phyloP scores from a whole-genome alignment of 53 echinoderm and acorn worm genomes.

The Echinarachnius parma region DNA sequence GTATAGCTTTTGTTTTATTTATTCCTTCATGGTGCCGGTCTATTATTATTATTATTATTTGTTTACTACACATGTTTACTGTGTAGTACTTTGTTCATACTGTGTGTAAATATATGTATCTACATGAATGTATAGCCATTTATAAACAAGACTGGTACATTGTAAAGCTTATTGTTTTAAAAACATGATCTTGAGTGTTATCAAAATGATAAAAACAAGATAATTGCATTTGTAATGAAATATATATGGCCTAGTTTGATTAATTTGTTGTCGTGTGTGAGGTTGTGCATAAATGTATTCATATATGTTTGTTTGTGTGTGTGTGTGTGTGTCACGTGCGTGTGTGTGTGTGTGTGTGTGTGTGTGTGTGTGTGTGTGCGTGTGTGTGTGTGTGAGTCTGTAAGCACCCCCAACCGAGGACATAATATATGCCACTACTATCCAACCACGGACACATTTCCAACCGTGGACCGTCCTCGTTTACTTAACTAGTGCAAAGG shows the following conservation, averaged over 20 bases:
- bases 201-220: conserved; percentile 10
- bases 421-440: too few species aligned
- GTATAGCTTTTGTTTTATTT: conserved; percentile 38
- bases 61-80: background rate
- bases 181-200: conserved; percentile 33
- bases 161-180: background rate
- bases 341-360: background rate
- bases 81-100: background rate
- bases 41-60: background rate
- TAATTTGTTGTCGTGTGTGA: background rate
- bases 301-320: background rate
- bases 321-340: too few species aligned
- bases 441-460: too few species aligned
- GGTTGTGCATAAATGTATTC: background rate
- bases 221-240: conserved; percentile 36
- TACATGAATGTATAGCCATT: conserved; percentile 43
- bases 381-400: too few species aligned
- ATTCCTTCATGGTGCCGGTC: conserved; percentile 15
- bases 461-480: too few species aligned
- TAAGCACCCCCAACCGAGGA: too few species aligned
- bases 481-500: too few species aligned
- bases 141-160: conserved; percentile 44
- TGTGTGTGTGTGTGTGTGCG: background rate
- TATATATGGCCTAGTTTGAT: background rate
- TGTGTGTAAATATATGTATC: conserved; percentile 40